A percentile compares a stretch with the other conserved stretches of the same genome.
Evolutionary conservation across 2,888 invertebrate species (phyloP).

Genomic region (Cosmia trapezina): DNA sequence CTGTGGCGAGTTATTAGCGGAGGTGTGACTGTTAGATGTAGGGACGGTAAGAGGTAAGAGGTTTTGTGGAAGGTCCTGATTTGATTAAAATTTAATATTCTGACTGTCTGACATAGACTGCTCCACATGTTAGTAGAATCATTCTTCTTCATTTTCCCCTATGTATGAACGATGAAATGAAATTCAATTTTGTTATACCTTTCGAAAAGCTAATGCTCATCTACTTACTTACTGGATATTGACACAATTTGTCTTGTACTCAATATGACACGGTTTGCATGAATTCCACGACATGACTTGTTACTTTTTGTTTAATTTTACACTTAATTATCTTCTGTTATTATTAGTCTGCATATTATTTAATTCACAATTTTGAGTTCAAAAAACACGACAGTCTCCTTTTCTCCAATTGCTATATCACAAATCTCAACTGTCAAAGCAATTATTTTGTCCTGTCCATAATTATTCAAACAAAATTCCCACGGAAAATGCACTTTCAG

Average conservation of each 20-base stretch:
- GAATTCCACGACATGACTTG: no score
- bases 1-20: conserved; percentile 61
- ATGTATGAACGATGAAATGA: no score
- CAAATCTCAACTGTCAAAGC: background rate
- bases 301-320: rapidly evolving
- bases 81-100: background rate
- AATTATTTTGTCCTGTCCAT: no score
- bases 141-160: background rate
- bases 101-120: no score
- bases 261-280: background rate
- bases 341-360: background rate
- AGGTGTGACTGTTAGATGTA: conserved; percentile 60
- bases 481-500: no score
- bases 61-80: conserved; percentile 31
- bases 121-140: background rate
- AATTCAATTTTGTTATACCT: no score
- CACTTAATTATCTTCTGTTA: background rate
- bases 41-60: background rate
- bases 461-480: no score
- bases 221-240: background rate
- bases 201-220: no score
- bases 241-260: background rate
- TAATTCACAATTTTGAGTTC: background rate
- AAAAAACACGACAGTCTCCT: background rate
- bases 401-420: background rate